Evolutionary conservation across 2,888 invertebrate species (phyloP).

Genomic region (Tromatobia lineatoria): DNA sequence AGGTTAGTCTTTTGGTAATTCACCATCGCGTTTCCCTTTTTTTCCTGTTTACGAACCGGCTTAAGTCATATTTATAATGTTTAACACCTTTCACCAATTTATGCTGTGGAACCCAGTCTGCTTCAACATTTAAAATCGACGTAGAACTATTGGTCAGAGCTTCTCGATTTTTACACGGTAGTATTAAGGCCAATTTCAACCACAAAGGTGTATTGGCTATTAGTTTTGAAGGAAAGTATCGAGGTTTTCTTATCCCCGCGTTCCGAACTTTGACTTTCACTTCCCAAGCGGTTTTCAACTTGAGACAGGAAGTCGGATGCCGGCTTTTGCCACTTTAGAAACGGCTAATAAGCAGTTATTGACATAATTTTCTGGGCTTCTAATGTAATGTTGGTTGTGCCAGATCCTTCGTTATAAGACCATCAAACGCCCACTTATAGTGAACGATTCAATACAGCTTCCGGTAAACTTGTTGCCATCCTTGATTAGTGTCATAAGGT

Average conservation of each 20-base stretch:
- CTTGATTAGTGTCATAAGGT: background rate
- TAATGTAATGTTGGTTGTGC: background rate
- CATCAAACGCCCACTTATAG: background rate
- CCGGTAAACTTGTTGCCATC: background rate
- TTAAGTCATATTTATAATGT: too few relatives aligned
- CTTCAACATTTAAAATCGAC: background rate
- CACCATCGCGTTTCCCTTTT: too few relatives aligned
- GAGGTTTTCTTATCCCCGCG: background rate
- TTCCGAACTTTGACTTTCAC: background rate
- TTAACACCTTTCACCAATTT: background rate
- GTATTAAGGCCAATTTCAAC: background rate
- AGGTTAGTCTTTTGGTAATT: too few relatives aligned
- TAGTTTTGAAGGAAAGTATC: conserved; percentile 10
- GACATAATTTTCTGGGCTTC: background rate
- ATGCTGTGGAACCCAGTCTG: background rate
- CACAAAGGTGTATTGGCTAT: conserved; percentile 12
- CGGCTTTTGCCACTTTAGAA: background rate
- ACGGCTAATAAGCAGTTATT: background rate
- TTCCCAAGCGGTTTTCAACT: background rate
- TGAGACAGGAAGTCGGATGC: background rate
- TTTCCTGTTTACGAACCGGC: too few relatives aligned
- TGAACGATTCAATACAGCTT: too few relatives aligned
- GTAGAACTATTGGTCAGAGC: background rate
- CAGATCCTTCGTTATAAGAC: background rate
- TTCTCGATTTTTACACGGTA: background rate